Conservation (phyloP, 2,797 vertebrate genomes). For the Pipistrellus pygmaeus region DNA sequence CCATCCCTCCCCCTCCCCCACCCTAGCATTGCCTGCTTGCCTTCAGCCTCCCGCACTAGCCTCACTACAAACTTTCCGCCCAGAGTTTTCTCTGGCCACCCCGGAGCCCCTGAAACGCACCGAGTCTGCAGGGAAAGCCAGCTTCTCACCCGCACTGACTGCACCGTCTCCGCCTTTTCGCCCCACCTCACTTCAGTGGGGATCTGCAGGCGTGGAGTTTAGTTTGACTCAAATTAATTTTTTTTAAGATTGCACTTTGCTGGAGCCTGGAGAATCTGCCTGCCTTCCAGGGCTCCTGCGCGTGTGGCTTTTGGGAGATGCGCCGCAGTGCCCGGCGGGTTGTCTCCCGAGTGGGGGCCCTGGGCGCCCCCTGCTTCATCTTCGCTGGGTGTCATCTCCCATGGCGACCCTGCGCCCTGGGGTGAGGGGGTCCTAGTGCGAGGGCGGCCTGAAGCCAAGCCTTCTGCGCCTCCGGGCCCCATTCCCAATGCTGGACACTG, state of each 20-base stretch:
- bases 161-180: not conserved
- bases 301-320: not conserved
- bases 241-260: not conserved
- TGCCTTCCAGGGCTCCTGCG: not conserved
- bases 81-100: constrained; percentile 62
- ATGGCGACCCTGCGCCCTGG: not conserved
- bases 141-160: not conserved
- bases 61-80: constrained; percentile 48
- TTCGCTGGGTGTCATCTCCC: not conserved
- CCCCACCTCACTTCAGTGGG: constrained; percentile 46
- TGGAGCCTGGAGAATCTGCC: not conserved
- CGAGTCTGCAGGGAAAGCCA: not conserved
- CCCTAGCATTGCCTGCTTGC: not conserved
- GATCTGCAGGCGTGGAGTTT: constrained; percentile 67
- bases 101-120: constrained; percentile 42
- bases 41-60: not conserved
- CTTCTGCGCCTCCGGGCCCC: not conserved
- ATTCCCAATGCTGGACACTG: not conserved
- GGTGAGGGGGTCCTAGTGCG: too few species aligned
- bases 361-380: not conserved
- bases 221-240: constrained; percentile 64
- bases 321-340: not conserved
- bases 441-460: not conserved
- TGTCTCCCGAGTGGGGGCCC: not conserved
- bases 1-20: not conserved